phyloP scores from a whole-genome alignment of 2,888 invertebrate genomes.

The Drosophila colorata region DNA sequence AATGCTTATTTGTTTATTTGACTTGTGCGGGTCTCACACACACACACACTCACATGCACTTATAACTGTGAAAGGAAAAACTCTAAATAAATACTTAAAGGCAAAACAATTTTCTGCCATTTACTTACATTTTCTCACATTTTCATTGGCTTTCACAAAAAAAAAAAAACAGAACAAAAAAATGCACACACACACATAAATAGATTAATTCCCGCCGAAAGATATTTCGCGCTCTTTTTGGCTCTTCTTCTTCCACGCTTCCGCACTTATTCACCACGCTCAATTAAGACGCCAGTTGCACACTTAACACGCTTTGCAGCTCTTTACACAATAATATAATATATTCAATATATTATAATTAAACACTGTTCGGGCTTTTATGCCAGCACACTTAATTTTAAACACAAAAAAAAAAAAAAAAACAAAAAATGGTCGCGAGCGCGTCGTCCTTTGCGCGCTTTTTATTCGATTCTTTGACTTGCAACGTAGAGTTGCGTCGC shows the following conservation, averaged over 20 bases:
- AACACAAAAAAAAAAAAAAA: neutral
- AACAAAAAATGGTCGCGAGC: neutral
- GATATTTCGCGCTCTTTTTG: neutral
- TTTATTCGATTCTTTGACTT: neutral
- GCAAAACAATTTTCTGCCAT: slow-evolving; percentile 8
- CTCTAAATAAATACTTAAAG: slow-evolving; percentile 24
- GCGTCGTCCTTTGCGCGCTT: neutral
- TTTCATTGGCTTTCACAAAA: neutral
- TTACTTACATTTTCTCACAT: slow-evolving; percentile 18
- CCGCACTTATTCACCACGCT: neutral
- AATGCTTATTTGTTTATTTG: slow-evolving; percentile 74
- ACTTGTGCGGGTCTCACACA: slow-evolving; percentile 49
- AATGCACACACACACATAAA: neutral
- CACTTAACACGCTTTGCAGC: neutral
- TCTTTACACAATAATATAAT: neutral
- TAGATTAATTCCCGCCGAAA: neutral
- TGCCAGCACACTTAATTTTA: neutral
- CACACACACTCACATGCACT: neutral
- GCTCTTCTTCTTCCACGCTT: neutral
- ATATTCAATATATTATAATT: neutral
- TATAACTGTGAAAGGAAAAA: slow-evolving; percentile 33
- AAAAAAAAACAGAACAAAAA: neutral
- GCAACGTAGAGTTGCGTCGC: neutral
- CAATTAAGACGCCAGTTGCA: neutral
- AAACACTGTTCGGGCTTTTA: too few relatives aligned